Evolutionary conservation across 1,140 invertebrate species (phyloP), one percentile per base, ranked within the genome.

Genomic region (Lordiphosa collinella): DNA sequence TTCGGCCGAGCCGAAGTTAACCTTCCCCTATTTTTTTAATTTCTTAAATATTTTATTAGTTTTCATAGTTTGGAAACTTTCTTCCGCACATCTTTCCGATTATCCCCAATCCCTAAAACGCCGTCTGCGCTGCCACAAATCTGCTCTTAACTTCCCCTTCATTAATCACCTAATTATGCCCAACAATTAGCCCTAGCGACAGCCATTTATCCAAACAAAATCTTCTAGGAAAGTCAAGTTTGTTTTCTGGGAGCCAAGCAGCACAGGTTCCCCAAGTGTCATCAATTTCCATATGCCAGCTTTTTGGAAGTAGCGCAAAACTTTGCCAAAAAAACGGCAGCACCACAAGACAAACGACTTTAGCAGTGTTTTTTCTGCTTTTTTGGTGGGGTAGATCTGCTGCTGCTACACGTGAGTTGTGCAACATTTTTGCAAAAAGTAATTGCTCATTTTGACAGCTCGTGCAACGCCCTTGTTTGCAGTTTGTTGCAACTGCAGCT

Each of bases 361-460:
- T 38, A 53, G 69, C 37, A 34, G 9, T 41, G 32, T 34, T 25
- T 0, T 50, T 29, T 22, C 3, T 12, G n/a, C 32, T 57, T 34
- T 52, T 38, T 9, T 12, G n/a, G n/a, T 18, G 44, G 34, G 38
- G 29, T 18, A 10, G 25, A 22, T 37, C 47, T 52, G 55, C 49
- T 34, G 32, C 53, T 62, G 32, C 53, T 62, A 67, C 76, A 80
- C 76, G 76, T 82, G 76, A 82, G 76, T 49, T 82, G 50, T 80
- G 71, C 78, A 82, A 82, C 78, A 84, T 82, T 82, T 84, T 82
- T 78, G 72, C 78, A 82, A 82, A 82, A 82, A 82, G 78, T 82
- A 84, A 82, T 82, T 82, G 78, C 78, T 82, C 78, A 82, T 84
- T 82, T 84, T 84, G 78, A 84, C 78, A 84, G 78, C 63, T 82